phyloP scores from a whole-genome alignment of 2,888 invertebrate species.

The Sinotaia quadrata region DNA sequence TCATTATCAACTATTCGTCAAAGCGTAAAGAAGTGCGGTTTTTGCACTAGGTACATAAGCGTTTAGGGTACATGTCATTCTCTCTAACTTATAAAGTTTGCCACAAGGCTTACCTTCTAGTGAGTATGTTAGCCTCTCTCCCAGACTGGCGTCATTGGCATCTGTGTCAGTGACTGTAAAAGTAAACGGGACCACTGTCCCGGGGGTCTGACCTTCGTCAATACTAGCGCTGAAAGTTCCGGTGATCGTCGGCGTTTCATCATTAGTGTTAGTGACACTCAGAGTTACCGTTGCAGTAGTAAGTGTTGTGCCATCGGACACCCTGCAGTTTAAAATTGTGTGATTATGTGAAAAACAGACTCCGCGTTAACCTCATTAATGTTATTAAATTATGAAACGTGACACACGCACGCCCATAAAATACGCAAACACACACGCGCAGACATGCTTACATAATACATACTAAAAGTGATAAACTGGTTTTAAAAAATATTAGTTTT shows the following conservation, averaged over 20 bases:
- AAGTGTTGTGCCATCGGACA: background rate
- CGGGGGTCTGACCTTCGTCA: background rate
- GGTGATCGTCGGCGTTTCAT: slow-evolving; percentile 15
- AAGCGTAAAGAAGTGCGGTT: too few species aligned
- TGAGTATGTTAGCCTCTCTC: slow-evolving; percentile 13
- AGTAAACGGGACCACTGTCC: slow-evolving; percentile 1
- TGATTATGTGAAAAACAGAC: too few species aligned
- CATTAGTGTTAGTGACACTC: slow-evolving; percentile 11
- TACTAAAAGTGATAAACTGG: background rate
- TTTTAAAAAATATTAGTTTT: too few species aligned
- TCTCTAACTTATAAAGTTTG: too few species aligned
- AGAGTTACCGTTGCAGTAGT: slow-evolving; percentile 1
- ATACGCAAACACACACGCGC: background rate
- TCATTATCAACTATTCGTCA: too few species aligned
- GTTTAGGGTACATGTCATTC: too few species aligned
- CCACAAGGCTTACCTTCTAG: slow-evolving; percentile 11
- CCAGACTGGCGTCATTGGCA: background rate
- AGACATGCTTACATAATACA: background rate
- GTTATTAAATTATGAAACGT: too few species aligned
- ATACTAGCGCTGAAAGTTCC: slow-evolving; percentile 2
- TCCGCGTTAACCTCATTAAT: too few species aligned
- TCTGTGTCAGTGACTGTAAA: slow-evolving; percentile 8
- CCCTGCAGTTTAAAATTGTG: background rate
- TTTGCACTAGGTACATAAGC: too few species aligned
- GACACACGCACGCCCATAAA: slow-evolving; percentile 7